Conservation (phyloP, 1,140 invertebrate species). For the Procambarus virginalis region DNA sequence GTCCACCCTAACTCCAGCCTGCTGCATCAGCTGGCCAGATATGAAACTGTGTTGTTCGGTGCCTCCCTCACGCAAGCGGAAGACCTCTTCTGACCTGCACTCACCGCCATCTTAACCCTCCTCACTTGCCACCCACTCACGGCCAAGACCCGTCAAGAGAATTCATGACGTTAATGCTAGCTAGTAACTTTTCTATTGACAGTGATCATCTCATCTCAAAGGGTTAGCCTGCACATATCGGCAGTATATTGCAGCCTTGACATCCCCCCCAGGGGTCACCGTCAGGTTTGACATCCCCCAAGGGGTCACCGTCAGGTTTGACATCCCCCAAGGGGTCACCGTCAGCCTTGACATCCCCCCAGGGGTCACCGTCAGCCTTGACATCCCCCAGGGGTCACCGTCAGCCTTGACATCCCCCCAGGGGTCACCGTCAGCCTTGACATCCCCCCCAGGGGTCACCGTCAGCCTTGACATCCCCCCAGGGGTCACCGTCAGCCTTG, state of each 20-base stretch:
- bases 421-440: no score
- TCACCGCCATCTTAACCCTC: background rate
- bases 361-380: no score
- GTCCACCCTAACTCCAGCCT: slow-evolving; percentile 71
- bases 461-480: no score
- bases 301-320: slow-evolving; percentile 8
- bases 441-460: no score
- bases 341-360: no score
- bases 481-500: no score
- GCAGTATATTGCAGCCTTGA: slow-evolving; percentile 40
- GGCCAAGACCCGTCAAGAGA: background rate
- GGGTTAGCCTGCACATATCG: slow-evolving; percentile 33
- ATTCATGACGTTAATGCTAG: slow-evolving; percentile 8
- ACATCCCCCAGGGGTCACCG: no score
- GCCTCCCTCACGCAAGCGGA: slow-evolving; percentile 71
- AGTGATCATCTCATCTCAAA: background rate
- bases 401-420: no score
- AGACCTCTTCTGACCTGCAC: slow-evolving; percentile 71
- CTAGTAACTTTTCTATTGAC: slow-evolving; percentile 10
- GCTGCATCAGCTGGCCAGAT: slow-evolving; percentile 70
- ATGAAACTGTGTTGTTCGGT: slow-evolving; percentile 72
- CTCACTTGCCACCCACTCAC: background rate
- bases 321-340: no score
- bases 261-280: background rate
- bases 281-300: slow-evolving; percentile 13